Evolutionary conservation across 2,113 vertebrate genomes (phyloP).

Genomic region (Psittacula cyanocephala): DNA sequence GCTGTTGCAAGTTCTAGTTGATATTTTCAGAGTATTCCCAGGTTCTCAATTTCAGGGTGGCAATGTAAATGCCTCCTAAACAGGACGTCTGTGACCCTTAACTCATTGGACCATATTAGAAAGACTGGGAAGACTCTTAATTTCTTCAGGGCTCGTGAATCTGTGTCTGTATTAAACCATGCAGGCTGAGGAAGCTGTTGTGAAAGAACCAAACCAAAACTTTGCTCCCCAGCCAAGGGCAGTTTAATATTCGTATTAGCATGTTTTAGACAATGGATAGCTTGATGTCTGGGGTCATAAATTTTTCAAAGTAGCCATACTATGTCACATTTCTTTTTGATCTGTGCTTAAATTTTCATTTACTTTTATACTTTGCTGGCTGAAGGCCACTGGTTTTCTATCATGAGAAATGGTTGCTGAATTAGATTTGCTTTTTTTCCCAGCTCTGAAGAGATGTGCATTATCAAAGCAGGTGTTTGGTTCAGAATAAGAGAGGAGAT

Average conservation of each 20-base stretch:
- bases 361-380: constrained; percentile 55
- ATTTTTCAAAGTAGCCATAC: constrained; percentile 61
- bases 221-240: constrained; percentile 41
- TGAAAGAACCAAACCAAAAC: not conserved
- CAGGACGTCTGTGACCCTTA: not conserved
- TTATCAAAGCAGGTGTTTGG: constrained; percentile 68
- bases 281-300: constrained; percentile 43
- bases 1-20: not conserved
- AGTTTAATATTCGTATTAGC: constrained; percentile 58
- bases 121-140: not conserved
- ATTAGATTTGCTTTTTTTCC: constrained; percentile 32
- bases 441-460: not conserved
- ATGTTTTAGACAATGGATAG: constrained; percentile 53
- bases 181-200: constrained; percentile 1
- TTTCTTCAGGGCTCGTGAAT: not conserved
- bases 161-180: not conserved
- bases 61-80: not conserved
- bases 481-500: constrained; percentile 54
- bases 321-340: constrained; percentile 47
- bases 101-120: not conserved
- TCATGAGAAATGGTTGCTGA: constrained; percentile 60
- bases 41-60: not conserved
- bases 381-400: constrained; percentile 44
- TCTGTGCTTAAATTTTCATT: constrained; percentile 68
- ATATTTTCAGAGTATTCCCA: not conserved